These are phyloP conservation scores for Dascillus cervinus DNA, from an alignment of 2,888 invertebrate genomes.

Conservation along the genomic window DNA sequence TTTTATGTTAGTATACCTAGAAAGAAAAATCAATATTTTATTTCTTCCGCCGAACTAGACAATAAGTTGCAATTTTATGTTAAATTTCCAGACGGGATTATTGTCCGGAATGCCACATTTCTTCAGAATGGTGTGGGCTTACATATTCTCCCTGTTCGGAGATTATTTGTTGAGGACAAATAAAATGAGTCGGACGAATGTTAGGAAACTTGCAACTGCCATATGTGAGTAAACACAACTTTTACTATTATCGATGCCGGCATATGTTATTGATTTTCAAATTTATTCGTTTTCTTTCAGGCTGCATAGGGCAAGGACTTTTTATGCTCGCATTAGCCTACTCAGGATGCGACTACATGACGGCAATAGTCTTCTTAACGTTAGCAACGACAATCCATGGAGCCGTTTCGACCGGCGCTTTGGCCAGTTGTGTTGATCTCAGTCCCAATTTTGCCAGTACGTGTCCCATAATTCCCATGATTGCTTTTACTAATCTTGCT, in stretches of 20 bases:
- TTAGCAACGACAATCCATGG: slow-evolving; percentile 58
- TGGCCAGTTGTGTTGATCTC: slow-evolving; percentile 60
- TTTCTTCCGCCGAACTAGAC: too few relatives aligned
- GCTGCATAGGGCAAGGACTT: slow-evolving; percentile 53
- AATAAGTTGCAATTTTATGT: too few relatives aligned
- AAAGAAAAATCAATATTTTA: neutral
- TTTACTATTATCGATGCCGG: neutral
- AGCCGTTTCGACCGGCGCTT: slow-evolving; percentile 57
- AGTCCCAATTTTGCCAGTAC: slow-evolving; percentile 54
- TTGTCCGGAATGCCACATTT: slow-evolving; percentile 57
- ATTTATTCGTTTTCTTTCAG: slow-evolving; percentile 28
- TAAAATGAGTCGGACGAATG: slow-evolving; percentile 52
- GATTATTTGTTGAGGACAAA: slow-evolving; percentile 52
- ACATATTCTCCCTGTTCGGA: slow-evolving; percentile 48
- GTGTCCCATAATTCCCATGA: too few relatives aligned
- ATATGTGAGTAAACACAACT: slow-evolving; percentile 47
- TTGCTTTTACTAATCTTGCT: too few relatives aligned
- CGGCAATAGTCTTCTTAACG: slow-evolving; percentile 54
- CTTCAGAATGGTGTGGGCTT: slow-evolving; percentile 52
- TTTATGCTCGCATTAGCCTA: slow-evolving; percentile 55
- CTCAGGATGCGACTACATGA: slow-evolving; percentile 53
- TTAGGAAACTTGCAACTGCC: slow-evolving; percentile 55
- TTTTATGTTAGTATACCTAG: too few relatives aligned
- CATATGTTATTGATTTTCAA: neutral
- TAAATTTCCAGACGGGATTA: slow-evolving; percentile 52